A percentile compares a stretch with the other conserved stretches of the same genome.
Evolutionary conservation across 1,140 invertebrate genomes (phyloP).

Genomic region (Trinorchestia longiramus): DNA sequence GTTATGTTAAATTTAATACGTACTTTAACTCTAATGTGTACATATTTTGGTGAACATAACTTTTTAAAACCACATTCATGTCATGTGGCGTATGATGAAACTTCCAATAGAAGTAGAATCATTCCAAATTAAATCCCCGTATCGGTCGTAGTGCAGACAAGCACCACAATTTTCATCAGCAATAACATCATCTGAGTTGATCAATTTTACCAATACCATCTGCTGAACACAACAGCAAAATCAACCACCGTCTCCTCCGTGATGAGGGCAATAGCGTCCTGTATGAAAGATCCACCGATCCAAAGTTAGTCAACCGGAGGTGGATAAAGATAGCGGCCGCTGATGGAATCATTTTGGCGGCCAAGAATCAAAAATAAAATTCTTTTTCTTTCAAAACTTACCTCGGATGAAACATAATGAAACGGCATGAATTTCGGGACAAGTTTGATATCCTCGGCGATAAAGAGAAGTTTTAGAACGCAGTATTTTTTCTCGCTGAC

Average conservation of each 20-base stretch:
- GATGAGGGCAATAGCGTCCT: neutral
- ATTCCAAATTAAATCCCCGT: neutral
- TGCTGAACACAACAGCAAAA: neutral
- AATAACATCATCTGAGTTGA: neutral
- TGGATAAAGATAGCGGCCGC: neutral
- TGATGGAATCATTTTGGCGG: conserved; percentile 23
- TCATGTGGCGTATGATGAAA: neutral
- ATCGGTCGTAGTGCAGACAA: neutral
- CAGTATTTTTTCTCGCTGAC: neutral
- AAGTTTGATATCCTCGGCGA: conserved; percentile 7
- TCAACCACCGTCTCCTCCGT: neutral
- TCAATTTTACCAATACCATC: neutral
- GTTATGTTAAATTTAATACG: neutral
- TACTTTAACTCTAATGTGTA: neutral
- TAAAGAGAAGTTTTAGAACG: neutral
- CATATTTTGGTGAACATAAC: neutral
- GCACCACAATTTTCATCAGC: neutral
- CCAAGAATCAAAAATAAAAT: neutral
- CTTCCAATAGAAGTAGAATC: neutral
- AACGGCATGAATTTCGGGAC: conserved; percentile 16
- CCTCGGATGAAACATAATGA: conserved; percentile 25
- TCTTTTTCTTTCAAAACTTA: neutral
- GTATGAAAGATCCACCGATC: neutral
- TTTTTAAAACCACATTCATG: neutral
- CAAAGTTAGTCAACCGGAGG: conserved; percentile 15